phyloP scores from a whole-genome alignment of 37 sponge, comb jelly and placozoan genomes.

The Corticium candelabrum region DNA sequence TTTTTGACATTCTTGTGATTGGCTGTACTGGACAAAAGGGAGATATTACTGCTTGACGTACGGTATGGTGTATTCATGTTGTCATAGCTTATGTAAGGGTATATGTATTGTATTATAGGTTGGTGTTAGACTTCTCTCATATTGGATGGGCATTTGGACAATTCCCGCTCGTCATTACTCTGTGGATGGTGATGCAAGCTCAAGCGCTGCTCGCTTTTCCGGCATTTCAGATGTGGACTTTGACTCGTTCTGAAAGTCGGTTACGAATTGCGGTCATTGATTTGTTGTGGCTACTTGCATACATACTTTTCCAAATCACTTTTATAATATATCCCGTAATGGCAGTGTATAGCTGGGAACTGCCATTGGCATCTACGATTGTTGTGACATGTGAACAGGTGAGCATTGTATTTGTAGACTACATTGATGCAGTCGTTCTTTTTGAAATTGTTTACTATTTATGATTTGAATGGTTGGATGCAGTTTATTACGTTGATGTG shows the following conservation, averaged over 20 bases:
- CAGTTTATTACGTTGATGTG: no score
- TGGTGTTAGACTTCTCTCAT: neutral
- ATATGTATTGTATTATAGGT: no score
- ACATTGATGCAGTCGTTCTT: no score
- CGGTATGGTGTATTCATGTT: no score
- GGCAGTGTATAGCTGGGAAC: constrained; percentile 27
- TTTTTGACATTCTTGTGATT: no score
- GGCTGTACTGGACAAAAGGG: no score
- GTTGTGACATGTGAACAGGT: constrained; percentile 63
- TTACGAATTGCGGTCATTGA: constrained; percentile 16
- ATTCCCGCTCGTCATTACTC: neutral
- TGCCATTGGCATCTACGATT: constrained; percentile 43
- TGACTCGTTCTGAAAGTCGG: no score
- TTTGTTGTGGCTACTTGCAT: constrained; percentile 9
- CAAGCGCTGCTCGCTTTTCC: constrained; percentile 36
- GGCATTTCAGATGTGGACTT: constrained; percentile 21
- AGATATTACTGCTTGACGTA: no score
- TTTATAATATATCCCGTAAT: constrained; percentile 26
- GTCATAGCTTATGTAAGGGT: no score
- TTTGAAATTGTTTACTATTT: no score
- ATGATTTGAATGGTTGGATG: no score
- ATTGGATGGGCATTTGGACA: neutral
- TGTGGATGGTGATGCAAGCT: constrained; percentile 44
- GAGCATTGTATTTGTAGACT: no score
- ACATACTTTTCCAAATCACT: constrained; percentile 30